These are phyloP conservation scores for Tangara arthus DNA, from an alignment of 2,797 vertebrate species.

Conservation along the genomic window DNA sequence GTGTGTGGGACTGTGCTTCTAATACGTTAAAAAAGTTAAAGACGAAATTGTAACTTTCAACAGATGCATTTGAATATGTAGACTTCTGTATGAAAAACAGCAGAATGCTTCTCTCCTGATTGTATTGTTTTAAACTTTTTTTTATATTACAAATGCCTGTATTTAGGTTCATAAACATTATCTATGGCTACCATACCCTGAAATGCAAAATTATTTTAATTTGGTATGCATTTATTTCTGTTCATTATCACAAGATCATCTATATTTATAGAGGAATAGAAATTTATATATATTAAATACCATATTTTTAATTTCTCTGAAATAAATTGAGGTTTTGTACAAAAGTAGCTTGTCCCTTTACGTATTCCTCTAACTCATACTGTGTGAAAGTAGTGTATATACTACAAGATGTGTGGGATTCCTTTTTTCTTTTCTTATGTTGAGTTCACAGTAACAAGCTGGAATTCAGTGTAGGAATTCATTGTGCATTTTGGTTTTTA, in stretches of 20 bases:
- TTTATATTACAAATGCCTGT: slow-evolving; percentile 66
- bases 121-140: slow-evolving; percentile 70
- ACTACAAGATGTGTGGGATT: not conserved
- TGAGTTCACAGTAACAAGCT: slow-evolving; percentile 27
- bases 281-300: slow-evolving; percentile 87
- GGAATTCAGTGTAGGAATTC: slow-evolving; percentile 58
- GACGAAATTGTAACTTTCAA: slow-evolving; percentile 52
- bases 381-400: slow-evolving; percentile 43
- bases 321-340: slow-evolving; percentile 88
- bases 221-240: slow-evolving; percentile 85
- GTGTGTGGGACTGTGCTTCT: slow-evolving; percentile 4
- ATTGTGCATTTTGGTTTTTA: slow-evolving; percentile 50
- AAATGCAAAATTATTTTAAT: slow-evolving; percentile 75
- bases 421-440: slow-evolving; percentile 20
- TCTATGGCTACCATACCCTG: slow-evolving; percentile 74
- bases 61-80: slow-evolving; percentile 70
- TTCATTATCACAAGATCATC: slow-evolving; percentile 87
- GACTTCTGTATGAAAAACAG: slow-evolving; percentile 66
- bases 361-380: slow-evolving; percentile 36
- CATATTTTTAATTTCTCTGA: slow-evolving; percentile 88
- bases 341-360: slow-evolving; percentile 71
- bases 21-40: slow-evolving; percentile 13
- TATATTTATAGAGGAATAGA: slow-evolving; percentile 97
- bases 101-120: slow-evolving; percentile 60
- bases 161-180: slow-evolving; percentile 74